Base-by-base conservation (phyloP, 1,140 invertebrate species). In the Solenopsis fugax region DNA sequence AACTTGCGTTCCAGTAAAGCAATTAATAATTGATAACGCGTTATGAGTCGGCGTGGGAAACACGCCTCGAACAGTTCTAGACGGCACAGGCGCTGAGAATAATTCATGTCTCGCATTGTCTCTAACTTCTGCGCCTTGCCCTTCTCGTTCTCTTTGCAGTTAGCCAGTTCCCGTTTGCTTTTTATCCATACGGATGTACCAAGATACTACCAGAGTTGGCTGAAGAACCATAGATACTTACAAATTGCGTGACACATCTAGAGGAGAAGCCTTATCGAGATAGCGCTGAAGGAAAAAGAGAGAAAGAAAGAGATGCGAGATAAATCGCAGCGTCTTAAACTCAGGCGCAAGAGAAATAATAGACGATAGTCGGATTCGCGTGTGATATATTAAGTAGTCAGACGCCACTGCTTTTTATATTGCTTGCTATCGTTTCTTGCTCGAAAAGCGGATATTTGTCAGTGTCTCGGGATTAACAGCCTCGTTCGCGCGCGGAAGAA, bases 1-100 rank as follows among this genome's bases (percentile, higher is more conserved):
- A 87, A 75, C 80, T 85, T 87, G 77, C 80, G 62, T 87, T 75
- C 71, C 75, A 56, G 54, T 78, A 87, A 75, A 88, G 76, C 85
- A 90, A 93, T 91, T 92, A 92, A 92, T 92, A 92, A 92, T 91
- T 91, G 86, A 91, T 91, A 89, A 90, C 71, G 89, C 85, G 89
- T 88, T 87, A 87, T 88, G 86, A 85, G 87, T 86, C 78, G 60
- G 87, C 90, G 91, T 92, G 92, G 92, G 92, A 93, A 92, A 92
- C 87, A 69, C 45, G 81, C 81, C 56, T 81, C 58, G 76, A 80
- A 90, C 77, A 82, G 84, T 89, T 90, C 91, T 91, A 88, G 88
- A 88, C 88, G 72, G 62, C 65, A 41, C 65, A 84, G 48, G 52
- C 64, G 87, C 72, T 52, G 69, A 37, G 90, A 93, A 92, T 93